Conservation (phyloP, 2,113 vertebrate species). For the Nesospiza acunhae region DNA sequence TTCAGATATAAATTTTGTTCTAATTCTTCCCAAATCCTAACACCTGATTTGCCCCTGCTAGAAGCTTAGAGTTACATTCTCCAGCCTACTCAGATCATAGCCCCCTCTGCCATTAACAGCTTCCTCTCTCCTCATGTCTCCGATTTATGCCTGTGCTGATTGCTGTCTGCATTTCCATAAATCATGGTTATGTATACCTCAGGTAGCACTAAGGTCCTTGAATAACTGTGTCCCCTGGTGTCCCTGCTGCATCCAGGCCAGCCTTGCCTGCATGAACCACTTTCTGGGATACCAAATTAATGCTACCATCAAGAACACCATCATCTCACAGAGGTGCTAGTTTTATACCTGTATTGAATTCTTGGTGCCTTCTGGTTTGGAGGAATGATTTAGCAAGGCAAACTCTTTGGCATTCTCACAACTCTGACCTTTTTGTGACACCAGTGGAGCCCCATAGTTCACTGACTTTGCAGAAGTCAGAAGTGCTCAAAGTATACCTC, state of each 20-base stretch:
- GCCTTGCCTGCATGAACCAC: neutral
- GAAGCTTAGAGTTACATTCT: neutral
- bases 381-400: conserved; percentile 13
- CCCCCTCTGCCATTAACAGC: neutral
- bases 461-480: conserved; percentile 19
- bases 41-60: neutral
- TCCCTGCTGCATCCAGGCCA: neutral
- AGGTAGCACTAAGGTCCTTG: neutral
- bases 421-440: conserved; percentile 26
- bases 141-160: neutral
- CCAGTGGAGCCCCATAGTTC: conserved; percentile 5
- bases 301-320: neutral
- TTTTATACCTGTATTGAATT: neutral
- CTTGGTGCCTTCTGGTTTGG: neutral
- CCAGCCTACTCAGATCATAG: neutral
- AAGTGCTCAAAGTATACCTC: conserved; percentile 49
- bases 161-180: neutral
- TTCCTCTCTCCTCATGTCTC: neutral
- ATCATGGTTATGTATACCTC: neutral
- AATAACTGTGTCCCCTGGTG: neutral
- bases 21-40: neutral
- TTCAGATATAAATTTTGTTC: neutral
- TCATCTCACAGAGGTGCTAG: neutral
- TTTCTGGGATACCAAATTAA: neutral
- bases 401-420: neutral